A percentile compares a stretch with the other conserved stretches of the same genome.
Evolutionary conservation across 2,797 vertebrate species (phyloP).

Genomic region (Phoebastria nigripes): DNA sequence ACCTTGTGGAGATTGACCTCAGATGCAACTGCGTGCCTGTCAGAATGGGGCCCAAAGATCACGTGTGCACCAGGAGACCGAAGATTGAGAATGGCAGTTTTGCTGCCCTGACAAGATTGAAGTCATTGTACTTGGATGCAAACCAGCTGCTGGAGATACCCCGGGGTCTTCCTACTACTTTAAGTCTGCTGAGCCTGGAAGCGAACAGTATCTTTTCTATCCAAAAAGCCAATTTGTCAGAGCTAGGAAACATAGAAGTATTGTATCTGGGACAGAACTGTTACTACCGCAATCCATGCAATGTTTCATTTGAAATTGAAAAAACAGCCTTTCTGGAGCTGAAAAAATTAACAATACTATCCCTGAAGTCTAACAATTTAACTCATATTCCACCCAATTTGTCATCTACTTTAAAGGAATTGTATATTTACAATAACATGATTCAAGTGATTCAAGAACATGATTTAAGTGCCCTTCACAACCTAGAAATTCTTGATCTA

Average conservation of each 20-base stretch:
- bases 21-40: slow-evolving; percentile 92
- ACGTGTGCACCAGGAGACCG: slow-evolving; percentile 73
- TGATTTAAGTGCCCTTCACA: slow-evolving; percentile 82
- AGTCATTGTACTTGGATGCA: slow-evolving; percentile 89
- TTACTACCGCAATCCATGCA: slow-evolving; percentile 93
- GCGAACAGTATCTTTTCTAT: slow-evolving; percentile 86
- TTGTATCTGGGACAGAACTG: slow-evolving; percentile 62
- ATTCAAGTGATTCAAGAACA: slow-evolving; percentile 76
- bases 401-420: slow-evolving; percentile 81
- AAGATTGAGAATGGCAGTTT: slow-evolving; percentile 81
- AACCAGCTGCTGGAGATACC: slow-evolving; percentile 88
- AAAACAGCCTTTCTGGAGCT: slow-evolving; percentile 81
- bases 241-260: slow-evolving; percentile 78
- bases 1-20: slow-evolving; percentile 89
- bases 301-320: slow-evolving; percentile 83
- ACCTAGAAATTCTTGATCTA: slow-evolving; percentile 88
- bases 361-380: slow-evolving; percentile 91
- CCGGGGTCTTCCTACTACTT: slow-evolving; percentile 79
- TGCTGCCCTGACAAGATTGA: slow-evolving; percentile 75
- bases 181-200: slow-evolving; percentile 89
- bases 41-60: slow-evolving; percentile 85
- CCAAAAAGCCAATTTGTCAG: slow-evolving; percentile 79
- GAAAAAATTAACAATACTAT: slow-evolving; percentile 81
- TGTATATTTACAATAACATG: slow-evolving; percentile 92
- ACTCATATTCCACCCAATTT: slow-evolving; percentile 82